These are phyloP conservation scores for Anthophora plumipes DNA, from an alignment of 2,888 invertebrate genomes.

Conservation along the genomic window DNA sequence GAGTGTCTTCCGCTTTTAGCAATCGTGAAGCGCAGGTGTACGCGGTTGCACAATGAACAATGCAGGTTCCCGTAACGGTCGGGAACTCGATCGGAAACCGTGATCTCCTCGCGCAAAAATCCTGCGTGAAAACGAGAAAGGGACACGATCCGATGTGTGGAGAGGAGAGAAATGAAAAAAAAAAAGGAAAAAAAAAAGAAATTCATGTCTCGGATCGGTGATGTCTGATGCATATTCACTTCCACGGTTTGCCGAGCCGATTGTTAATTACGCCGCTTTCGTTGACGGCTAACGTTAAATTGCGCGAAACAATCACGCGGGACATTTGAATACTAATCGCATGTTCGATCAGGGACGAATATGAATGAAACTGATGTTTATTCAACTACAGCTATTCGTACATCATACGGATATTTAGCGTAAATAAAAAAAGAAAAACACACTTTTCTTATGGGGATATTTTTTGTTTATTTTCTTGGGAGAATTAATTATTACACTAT, in stretches of 20 bases:
- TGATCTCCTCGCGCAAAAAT: neutral
- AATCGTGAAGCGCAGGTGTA: constrained; percentile 78
- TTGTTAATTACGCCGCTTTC: constrained; percentile 35
- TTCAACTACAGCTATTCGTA: no score
- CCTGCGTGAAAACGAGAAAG: neutral
- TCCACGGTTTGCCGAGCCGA: constrained; percentile 40
- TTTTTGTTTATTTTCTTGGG: no score
- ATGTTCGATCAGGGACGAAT: neutral
- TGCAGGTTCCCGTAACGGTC: constrained; percentile 58
- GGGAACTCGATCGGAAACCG: neutral
- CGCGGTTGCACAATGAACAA: constrained; percentile 70
- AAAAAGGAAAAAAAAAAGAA: no score
- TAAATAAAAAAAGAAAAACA: no score
- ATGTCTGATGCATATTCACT: constrained; percentile 41
- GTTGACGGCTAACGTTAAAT: constrained; percentile 35
- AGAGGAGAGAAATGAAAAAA: neutral
- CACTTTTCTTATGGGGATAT: no score
- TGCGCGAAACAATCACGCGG: constrained; percentile 41
- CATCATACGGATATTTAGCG: no score
- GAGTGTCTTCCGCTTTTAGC: constrained; percentile 71
- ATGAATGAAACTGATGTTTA: neutral
- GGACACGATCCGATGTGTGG: no score
- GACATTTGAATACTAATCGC: constrained; percentile 39
- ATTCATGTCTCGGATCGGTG: constrained; percentile 6
- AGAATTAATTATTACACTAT: no score